Evolutionary conservation across 92 coral and sea anemone species (phyloP), one percentile per base, ranked within the genome.

Genomic region (Parazoanthus darwini): DNA sequence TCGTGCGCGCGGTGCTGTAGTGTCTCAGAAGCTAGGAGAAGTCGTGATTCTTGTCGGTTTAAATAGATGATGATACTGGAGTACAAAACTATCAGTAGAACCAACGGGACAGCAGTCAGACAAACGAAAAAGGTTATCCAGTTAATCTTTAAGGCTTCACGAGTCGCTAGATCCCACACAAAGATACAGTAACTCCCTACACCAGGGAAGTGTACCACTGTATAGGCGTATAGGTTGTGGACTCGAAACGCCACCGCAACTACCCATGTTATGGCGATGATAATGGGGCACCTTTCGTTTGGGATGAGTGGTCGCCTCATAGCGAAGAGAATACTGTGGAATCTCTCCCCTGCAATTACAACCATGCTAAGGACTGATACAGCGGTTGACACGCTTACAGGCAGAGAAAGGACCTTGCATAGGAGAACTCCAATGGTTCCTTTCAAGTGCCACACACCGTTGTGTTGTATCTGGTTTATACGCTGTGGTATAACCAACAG

Each of bases 11-110:
- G 81, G 51, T 15, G 81, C 43, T 78, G 58, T 29, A 78, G 3
- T 39, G 43, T 78, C 37, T 78, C 82, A 46, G 82, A 79, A 79
- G 82, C 82, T 9, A 79, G 36, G 42, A 79, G 82, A 25, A 79
- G 82, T 26, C 20, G 82, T 3, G 66, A 44, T 51, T 79, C 82
- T n/a, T 79, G 82, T 50, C 82, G 80, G n/a, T 39, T 18, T 37
- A 76, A 20, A 44, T 76, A 39, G 29, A 76, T 18, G 80, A 76
- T 36, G 20, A 76, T 76, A 10, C 80, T 76, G 10, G 80, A 76
- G 54, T 76, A 76, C 23, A 76, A 76, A 76, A 76, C 35, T 39
- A 33, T 76, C 54, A 76, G 50, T 39, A 76, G 11, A 1, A 76
- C 80, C 25, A 76, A 76, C 26, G 80, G 80, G 4, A 76, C 11